Conservation (phyloP, 64 coral and sea anemone genomes). For the Montipora cactus region DNA sequence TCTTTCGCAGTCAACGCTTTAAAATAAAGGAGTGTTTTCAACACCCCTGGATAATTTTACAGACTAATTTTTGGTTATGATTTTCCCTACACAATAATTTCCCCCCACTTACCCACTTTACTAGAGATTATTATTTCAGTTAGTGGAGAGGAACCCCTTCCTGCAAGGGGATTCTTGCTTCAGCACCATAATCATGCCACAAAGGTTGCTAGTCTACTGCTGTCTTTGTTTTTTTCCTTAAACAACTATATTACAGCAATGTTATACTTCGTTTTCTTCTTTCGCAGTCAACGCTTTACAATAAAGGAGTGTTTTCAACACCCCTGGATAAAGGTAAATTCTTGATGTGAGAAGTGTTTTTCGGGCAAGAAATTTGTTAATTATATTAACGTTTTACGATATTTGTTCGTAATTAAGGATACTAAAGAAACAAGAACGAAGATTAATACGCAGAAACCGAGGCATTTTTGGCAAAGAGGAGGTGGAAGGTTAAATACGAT, state of each 20-base stretch:
- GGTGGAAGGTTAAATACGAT: constrained; percentile 75
- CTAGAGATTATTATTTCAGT: no score
- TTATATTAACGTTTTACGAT: not conserved
- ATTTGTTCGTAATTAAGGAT: not conserved
- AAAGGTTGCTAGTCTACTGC: no score
- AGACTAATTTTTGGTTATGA: no score
- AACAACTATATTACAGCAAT: no score
- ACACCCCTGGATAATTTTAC: not conserved
- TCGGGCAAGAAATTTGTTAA: not conserved
- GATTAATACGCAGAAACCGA: constrained; percentile 82
- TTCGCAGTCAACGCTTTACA: no score
- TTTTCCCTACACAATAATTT: no score
- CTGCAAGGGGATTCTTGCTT: no score
- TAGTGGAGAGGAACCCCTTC: no score
- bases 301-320: constrained; percentile 22
- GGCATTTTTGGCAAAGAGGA: constrained; percentile 84
- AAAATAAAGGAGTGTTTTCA: constrained; percentile 80
- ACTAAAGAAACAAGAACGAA: constrained; percentile 52
- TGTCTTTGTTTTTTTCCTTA: no score
- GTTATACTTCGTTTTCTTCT: no score
- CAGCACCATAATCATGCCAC: no score
- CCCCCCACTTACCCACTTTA: no score
- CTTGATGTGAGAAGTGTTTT: not conserved
- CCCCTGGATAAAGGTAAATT: constrained; percentile 76
- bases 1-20: constrained; percentile 58